Evolutionary conservation across 1,140 invertebrate genomes (phyloP), one percentile per base, ranked within the genome.

Genomic region (Mamestra configurata): DNA sequence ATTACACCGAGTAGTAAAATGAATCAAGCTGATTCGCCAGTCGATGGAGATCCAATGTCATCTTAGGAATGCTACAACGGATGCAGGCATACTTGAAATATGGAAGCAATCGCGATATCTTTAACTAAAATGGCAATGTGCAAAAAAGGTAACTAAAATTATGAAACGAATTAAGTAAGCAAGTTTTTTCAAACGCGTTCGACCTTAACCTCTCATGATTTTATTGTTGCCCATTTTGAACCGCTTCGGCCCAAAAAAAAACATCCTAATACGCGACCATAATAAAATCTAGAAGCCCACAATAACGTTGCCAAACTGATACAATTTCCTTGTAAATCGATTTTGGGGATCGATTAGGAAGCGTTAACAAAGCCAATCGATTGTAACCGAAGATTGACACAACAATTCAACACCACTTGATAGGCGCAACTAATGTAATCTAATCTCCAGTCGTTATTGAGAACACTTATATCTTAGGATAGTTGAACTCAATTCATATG

Each of bases 401-500:
- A 64, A 76, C 73, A 64, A 76, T 61, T 76, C 43, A 64, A 61
- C 40, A 46, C 22, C 24, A 37, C 37, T 61, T 13, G 35, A 76
- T 76, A 35, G 57, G 40, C 57, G 57, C 40, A 76, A 64, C 73
- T n/a, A 64, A 76, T 51, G 73, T 76, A 76, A 76, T 76, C 37
- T 76, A 61, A 76, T 76, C 73, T 61, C 40, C 46, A 43, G 73
- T 76, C 73, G 55, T 76, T 76, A 76, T 59, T 35, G 49, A 72
- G 46, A 55, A 43, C 73, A 64, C 43, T 49, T 49, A 37, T 49
- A 70, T 76, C 57, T 37, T 66, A 73, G 57, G 55, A 76, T 46
- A 57, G 22, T 76, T 76, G 73, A 64, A 76, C 73, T 76, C 73
- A n/a, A 76, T 76, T 76, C 40, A 35, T 76, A 64, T 76, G 55